phyloP scores from a whole-genome alignment of 2,113 vertebrate species.

The Apaloderma vittatum region DNA sequence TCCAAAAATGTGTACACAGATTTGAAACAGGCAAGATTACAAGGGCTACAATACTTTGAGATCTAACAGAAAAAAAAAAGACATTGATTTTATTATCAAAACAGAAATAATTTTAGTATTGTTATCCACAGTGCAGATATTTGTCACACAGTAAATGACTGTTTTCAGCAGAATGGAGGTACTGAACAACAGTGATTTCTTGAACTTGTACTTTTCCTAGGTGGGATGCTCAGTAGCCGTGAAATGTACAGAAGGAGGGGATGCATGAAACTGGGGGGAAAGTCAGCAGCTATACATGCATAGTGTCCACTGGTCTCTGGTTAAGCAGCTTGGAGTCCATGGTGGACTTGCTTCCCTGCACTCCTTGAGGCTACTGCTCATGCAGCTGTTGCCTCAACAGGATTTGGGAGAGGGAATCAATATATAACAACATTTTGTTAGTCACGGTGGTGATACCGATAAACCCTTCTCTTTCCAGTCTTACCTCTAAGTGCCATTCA shows the following conservation, averaged over 20 bases:
- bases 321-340: not conserved
- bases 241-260: not conserved
- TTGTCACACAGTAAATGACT: not conserved
- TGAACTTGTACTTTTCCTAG: not conserved
- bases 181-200: not conserved
- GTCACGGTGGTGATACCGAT: not conserved
- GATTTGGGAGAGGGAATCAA: rapidly evolving
- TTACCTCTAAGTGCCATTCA: not conserved
- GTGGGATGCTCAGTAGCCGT: not conserved
- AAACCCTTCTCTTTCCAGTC: not conserved
- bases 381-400: not conserved
- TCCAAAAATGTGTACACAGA: not conserved
- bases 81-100: not conserved
- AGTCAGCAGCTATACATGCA: not conserved
- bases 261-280: not conserved
- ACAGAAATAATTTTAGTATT: not conserved
- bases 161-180: not conserved
- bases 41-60: not conserved
- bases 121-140: not conserved
- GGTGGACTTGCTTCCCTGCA: not conserved
- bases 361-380: not conserved
- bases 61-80: not conserved
- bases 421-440: not conserved
- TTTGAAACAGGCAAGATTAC: not conserved
- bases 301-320: not conserved